phyloP scores from a whole-genome alignment of 2,888 invertebrate species.

The Aspidiotus rigidus region DNA sequence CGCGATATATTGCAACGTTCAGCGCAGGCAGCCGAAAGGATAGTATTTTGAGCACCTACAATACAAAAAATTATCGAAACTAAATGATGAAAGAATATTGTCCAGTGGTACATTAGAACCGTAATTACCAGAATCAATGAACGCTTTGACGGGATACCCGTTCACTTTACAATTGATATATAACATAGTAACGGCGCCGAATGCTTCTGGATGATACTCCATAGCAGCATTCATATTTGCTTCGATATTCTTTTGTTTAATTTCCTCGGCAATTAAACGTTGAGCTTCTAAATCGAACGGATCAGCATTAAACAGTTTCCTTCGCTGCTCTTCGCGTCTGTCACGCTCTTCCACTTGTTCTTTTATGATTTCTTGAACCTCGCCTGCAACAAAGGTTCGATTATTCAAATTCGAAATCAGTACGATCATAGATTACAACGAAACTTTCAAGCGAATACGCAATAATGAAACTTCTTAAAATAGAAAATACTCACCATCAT shows the following conservation, averaged over 20 bases:
- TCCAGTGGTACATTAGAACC: not conserved
- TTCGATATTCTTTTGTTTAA: slow-evolving; percentile 89
- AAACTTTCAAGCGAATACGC: not conserved
- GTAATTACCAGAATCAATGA: slow-evolving; percentile 79
- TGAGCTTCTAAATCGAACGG: slow-evolving; percentile 95
- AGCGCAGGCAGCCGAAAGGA: slow-evolving; percentile 94
- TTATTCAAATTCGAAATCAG: not conserved
- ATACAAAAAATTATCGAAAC: not conserved
- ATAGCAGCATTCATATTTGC: slow-evolving; percentile 98
- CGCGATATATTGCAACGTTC: slow-evolving; percentile 88
- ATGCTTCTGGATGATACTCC: slow-evolving; percentile 97
- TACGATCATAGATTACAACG: not conserved
- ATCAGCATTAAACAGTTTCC: slow-evolving; percentile 84
- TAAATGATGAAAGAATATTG: not conserved
- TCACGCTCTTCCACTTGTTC: slow-evolving; percentile 75
- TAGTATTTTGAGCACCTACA: slow-evolving; percentile 83
- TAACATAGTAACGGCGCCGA: slow-evolving; percentile 95
- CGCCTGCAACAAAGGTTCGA: slow-evolving; percentile 48
- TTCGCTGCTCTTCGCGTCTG: slow-evolving; percentile 70
- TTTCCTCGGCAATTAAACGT: slow-evolving; percentile 88
- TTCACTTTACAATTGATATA: slow-evolving; percentile 96
- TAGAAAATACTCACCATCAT: slow-evolving; percentile 24
- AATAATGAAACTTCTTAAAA: not conserved
- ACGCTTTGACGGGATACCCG: slow-evolving; percentile 92
- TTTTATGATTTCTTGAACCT: slow-evolving; percentile 65